phyloP scores from a whole-genome alignment of 1,140 invertebrate species.

The Nixonia krombeini region DNA sequence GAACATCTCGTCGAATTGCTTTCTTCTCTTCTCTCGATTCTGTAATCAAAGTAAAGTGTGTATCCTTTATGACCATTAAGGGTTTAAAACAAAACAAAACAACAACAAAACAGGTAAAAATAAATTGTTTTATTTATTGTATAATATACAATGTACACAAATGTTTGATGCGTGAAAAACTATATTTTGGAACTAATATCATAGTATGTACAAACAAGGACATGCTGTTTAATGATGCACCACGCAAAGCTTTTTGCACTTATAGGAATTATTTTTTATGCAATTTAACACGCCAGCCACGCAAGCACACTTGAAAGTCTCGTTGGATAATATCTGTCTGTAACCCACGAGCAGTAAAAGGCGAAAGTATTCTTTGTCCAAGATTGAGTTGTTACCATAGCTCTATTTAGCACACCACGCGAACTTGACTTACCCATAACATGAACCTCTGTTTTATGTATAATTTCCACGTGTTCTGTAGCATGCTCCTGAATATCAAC shows the following conservation, averaged over 20 bases:
- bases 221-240: constrained; percentile 37
- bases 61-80: constrained; percentile 22
- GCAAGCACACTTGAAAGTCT: constrained; percentile 39
- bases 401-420: constrained; percentile 25
- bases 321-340: constrained; percentile 7
- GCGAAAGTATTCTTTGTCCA: constrained; percentile 10
- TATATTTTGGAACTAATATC: constrained; percentile 18
- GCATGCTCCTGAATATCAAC: constrained; percentile 57
- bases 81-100: constrained; percentile 12
- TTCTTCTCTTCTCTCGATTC: constrained; percentile 60
- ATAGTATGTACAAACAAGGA: constrained; percentile 29
- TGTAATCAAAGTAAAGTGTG: constrained; percentile 44
- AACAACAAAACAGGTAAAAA: constrained; percentile 28
- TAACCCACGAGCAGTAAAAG: constrained; percentile 12
- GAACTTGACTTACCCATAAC: constrained; percentile 63
- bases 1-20: constrained; percentile 65
- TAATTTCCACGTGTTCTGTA: constrained; percentile 57
- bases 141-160: constrained; percentile 34
- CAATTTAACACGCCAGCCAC: constrained; percentile 47
- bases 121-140: constrained; percentile 46
- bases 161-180: constrained; percentile 7
- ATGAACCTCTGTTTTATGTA: constrained; percentile 61
- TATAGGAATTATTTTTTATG: constrained; percentile 37
- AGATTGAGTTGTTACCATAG: constrained; percentile 11
- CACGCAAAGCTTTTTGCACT: constrained; percentile 18